Base-by-base conservation (phyloP, 2,888 invertebrate genomes). In the Aphidoletes aphidimyza region DNA sequence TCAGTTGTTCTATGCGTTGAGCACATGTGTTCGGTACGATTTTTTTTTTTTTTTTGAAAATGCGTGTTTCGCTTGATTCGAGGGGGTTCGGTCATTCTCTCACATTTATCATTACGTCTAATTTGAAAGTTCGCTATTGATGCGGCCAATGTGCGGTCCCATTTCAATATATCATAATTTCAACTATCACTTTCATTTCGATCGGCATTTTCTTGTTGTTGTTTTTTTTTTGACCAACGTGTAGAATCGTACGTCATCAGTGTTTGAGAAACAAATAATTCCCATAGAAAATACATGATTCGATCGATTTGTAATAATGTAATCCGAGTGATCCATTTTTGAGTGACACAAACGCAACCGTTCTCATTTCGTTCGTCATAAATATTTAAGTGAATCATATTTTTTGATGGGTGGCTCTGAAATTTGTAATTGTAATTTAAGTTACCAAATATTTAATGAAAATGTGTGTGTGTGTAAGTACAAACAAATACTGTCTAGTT, bases 71-170 rank as follows among this genome's bases (percentile, higher is more conserved):
- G 37, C n/a, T 81, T 37, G 1, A 47, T 6, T 37, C n/a, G 37
- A 37, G 81, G 81, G 81, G n/a, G n/a, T n/a, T 81, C 81, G 37
- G 81, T 37, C 81, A 81, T 37, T 81, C 37, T 81, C 81, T 81
- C 81, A 37, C 81, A 81, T 81, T 37, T 81, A 69, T 81, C 81
- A 81, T 81, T 22, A 9, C n/a, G 37, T 22, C 69, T 30, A 69
- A 69, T 30, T 69, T 69, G 69, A 69, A 69, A 30, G 69, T 69
- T 30, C 30, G 26, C 69, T 0, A 9, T 30, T 30, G n/a, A n/a
- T n/a, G n/a, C n/a, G n/a, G n/a, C n/a, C 34, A 47, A 54, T 69
- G 69, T 17, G 30, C 30, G 3, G 26, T 5, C 3, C 14, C 22
- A 3, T 11, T 69, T 69, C 69, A 69, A 69, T 69, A 69, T 69